Percentiles rank a stretch among this genome's conserved stretches.
Evolutionary conservation across 2,113 vertebrate species (phyloP).

Genomic region (Anguilla rostrata): DNA sequence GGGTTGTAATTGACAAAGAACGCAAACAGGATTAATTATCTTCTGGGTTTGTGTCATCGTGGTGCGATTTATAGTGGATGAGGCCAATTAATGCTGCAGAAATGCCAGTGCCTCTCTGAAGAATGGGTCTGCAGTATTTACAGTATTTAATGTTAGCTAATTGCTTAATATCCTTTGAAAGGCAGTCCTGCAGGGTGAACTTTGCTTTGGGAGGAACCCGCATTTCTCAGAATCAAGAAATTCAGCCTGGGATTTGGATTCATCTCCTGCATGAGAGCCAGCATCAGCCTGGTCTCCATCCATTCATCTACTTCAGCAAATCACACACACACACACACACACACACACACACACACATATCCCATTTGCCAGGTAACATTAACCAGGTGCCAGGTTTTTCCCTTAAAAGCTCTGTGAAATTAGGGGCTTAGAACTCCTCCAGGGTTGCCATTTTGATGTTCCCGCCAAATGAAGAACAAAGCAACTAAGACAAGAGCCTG

Average conservation of each 20-base stretch:
- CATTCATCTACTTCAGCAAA: not conserved
- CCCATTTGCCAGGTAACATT: no score
- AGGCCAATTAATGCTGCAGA: slow-evolving; percentile 43
- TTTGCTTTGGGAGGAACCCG: slow-evolving; percentile 28
- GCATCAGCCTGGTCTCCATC: not conserved
- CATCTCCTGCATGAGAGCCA: not conserved
- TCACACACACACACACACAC: not conserved
- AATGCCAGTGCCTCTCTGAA: slow-evolving; percentile 30
- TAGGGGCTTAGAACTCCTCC: no score
- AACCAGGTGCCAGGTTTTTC: no score
- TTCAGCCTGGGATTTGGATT: not conserved
- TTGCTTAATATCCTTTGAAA: slow-evolving; percentile 29
- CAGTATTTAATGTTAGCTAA: slow-evolving; percentile 37
- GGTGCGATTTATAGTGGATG: slow-evolving; percentile 29
- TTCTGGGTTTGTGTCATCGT: not conserved
- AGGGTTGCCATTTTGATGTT: no score
- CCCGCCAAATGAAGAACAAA: no score
- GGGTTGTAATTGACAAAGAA: slow-evolving; percentile 35
- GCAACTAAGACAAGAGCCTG: no score
- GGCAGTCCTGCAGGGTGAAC: slow-evolving; percentile 14
- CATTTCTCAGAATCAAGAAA: slow-evolving; percentile 30
- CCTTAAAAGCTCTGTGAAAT: no score
- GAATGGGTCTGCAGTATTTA: slow-evolving; percentile 48
- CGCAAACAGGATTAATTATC: slow-evolving; percentile 40
- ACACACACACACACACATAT: not conserved